Base-by-base conservation (phyloP, 1,140 invertebrate genomes). In the Luehdorfia chinensis region DNA sequence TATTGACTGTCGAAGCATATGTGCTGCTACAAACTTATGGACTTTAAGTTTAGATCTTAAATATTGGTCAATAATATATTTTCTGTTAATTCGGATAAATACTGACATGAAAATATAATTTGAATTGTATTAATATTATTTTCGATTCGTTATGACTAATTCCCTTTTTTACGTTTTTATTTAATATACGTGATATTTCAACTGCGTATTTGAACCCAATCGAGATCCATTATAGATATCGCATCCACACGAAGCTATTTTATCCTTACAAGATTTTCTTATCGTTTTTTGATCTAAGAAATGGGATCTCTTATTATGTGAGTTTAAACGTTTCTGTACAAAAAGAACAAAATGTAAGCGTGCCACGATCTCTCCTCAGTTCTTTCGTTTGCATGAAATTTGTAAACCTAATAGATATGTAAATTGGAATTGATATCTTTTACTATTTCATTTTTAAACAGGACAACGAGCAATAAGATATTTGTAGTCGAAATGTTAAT, bases 361-460 rank as follows among this genome's bases (percentile, higher is more conserved):
- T 31, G 30, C 30, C 9, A 1, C 12, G 9, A 31, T 31, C 33
- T 8, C 15, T 34, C 15, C n/a, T 34, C 9, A 8, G 3, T 34
- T 19, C 16, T 19, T 34, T 34, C 33, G 33, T 34, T 34, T 34
- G 15, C 33, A 18, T 19, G 16, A 18, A 34, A 34, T 34, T 34
- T 34, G 33, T 34, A 18, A 18, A 34, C 15, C 33, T 34, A 18
- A 19, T 34, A 18, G 33, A 34, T 18, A 34, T 34, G 33, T 34
- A 18, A 34, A 34, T 34, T 34, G 33, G n/a, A 34, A 34, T 18
- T 34, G 33, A 34, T 15, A 9, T 18, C 11, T 19, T 8, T 11
- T 34, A 14, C 30, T 31, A 9, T 34, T 18, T 34, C 8, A 19
- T 18, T 34, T n/a, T 34, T 34, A 27, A n/a, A 27, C 13, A 30